Base-by-base conservation (phyloP, 37 sponge, comb jelly and placozoan genomes). In the Bolinopsis microptera region DNA sequence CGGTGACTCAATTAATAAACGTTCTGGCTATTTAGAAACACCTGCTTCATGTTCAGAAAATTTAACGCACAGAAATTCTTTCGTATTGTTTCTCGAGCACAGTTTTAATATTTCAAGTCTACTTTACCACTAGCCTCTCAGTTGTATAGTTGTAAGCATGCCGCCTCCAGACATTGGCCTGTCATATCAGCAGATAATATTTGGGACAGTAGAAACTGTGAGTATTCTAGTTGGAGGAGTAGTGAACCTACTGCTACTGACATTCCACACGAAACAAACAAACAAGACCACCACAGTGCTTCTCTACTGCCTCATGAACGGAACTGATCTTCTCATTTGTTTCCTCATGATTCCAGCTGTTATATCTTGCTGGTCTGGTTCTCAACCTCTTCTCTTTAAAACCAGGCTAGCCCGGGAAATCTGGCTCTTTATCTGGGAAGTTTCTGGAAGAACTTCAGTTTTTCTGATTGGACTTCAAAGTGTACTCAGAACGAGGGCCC, bases 381-480 rank as follows among this genome's bases (percentile, higher is more conserved):
- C 31, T 72, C 22, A n/a, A 72, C 75, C 75, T 28, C 27, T 72
- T 3, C 31, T n/a, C 75, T 72, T 30, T 72, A n/a, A 72, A 30
- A 28, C 75, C 75, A 5, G 5, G 31, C 3, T n/a, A 8, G 26
- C 31, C 18, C 27, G 75, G 26, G 75, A 72, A 72, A 72, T 28
- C 27, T 72, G 75, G 75, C 18, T 30, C 3, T 72, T 72, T 28
- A 5, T 28, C 75, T 72, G 75, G 75, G 31, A 72, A 28, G 75
- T 72, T 28, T 72, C 31, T 24, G 75, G 31, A 30, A 72, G 75
- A 72, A 30, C 31, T n/a, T 72, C 75, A n/a, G 75, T 72, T n/a
- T 72, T 72, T 28, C 75, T 72, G 75, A 72, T 72, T 8, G 75
- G 75, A 8, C 27, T 28, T 5, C 75, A 72, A n/a, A 72, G 75